Conservation (phyloP, 2,113 vertebrate species). For the Neoarius graeffei region DNA sequence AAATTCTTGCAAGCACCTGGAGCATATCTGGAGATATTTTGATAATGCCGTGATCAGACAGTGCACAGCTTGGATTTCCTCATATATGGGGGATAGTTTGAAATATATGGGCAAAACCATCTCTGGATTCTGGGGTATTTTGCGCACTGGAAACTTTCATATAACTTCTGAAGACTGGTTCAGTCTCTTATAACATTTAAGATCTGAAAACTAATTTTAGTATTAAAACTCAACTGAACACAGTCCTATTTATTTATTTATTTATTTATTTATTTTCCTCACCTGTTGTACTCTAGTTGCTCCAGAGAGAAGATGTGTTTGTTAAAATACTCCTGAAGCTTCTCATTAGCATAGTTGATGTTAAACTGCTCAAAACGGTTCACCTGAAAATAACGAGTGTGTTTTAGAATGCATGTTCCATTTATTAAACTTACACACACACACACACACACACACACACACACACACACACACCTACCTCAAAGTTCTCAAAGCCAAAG, state of each 20-base stretch:
- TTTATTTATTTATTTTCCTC: neutral
- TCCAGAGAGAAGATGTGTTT: constrained; percentile 94
- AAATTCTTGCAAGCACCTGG: no score
- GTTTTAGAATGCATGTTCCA: neutral
- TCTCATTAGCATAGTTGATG: constrained; percentile 94
- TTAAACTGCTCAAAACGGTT: constrained; percentile 94
- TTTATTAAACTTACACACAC: neutral
- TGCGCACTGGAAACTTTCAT: no score
- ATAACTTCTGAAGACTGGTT: no score
- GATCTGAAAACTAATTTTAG: neutral
- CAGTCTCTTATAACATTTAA: neutral
- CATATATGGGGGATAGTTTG: no score
- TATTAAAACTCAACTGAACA: neutral
- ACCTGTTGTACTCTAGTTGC: constrained; percentile 94
- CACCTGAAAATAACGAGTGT: constrained; percentile 70
- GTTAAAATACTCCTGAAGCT: constrained; percentile 93
- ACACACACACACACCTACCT: constrained; percentile 68
- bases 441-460: neutral
- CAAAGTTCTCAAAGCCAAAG: constrained; percentile 93
- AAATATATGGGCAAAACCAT: no score
- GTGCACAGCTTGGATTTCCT: no score
- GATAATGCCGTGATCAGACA: no score
- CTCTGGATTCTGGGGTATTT: no score
- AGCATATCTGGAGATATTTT: no score
- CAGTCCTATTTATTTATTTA: neutral